These are phyloP conservation scores for Ferrisia virgata DNA, from an alignment of 2,888 invertebrate genomes.

Conservation along the genomic window DNA sequence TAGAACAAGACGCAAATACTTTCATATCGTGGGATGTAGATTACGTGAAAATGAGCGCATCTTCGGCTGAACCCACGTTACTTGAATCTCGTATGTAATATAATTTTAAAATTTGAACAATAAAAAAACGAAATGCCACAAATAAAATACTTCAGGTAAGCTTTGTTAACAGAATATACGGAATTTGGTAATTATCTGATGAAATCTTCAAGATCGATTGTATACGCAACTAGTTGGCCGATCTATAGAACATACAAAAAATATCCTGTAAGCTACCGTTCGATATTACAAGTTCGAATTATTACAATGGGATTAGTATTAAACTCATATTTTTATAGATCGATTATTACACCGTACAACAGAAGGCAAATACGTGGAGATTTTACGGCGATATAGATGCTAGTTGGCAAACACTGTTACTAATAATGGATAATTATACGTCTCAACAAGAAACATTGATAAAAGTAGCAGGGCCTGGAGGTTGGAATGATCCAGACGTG, in stretches of 20 bases:
- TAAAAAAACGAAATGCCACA: background rate
- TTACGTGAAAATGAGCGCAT: slow-evolving; percentile 62
- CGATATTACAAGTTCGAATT: no score
- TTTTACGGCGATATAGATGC: slow-evolving; percentile 68
- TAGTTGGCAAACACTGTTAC: slow-evolving; percentile 61
- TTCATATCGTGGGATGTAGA: slow-evolving; percentile 62
- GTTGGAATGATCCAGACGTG: slow-evolving; percentile 75
- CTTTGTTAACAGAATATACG: slow-evolving; percentile 55
- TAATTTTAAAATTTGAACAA: background rate
- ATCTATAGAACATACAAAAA: slow-evolving; percentile 61
- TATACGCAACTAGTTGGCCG: slow-evolving; percentile 63
- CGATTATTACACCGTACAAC: slow-evolving; percentile 59
- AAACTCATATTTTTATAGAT: slow-evolving; percentile 55
- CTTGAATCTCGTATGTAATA: slow-evolving; percentile 50
- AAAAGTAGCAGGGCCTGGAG: slow-evolving; percentile 64
- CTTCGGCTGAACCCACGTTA: slow-evolving; percentile 53
- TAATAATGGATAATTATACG: slow-evolving; percentile 64
- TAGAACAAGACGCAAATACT: slow-evolving; percentile 58
- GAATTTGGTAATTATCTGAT: slow-evolving; percentile 57
- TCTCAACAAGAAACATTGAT: slow-evolving; percentile 62
- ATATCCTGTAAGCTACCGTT: slow-evolving; percentile 51
- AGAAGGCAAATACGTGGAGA: slow-evolving; percentile 67
- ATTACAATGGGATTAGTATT: no score
- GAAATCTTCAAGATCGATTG: slow-evolving; percentile 58
- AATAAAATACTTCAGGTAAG: background rate